phyloP scores from a whole-genome alignment of 2,113 vertebrate species.

The Ictidomys tridecemlineatus region DNA sequence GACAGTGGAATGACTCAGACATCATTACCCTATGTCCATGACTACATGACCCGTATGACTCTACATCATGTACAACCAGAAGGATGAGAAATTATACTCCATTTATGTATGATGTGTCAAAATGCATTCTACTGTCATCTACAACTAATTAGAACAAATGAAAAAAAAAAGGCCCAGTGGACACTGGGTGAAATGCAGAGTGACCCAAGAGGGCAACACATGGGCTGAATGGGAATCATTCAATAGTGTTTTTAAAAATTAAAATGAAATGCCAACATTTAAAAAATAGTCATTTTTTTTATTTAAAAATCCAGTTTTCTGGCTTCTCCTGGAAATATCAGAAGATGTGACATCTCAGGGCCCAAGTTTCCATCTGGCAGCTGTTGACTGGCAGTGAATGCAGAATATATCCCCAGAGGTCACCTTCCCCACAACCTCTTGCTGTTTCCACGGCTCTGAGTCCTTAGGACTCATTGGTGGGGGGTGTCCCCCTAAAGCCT shows the following conservation, averaged over 20 bases:
- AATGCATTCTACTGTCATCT: too few species aligned
- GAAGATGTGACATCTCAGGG: not conserved
- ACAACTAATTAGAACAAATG: too few species aligned
- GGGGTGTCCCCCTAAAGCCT: not conserved
- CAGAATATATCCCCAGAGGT: not conserved
- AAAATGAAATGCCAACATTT: not conserved
- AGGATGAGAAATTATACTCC: too few species aligned
- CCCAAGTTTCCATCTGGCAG: not conserved
- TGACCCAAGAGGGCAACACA: too few species aligned
- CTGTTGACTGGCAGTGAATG: not conserved
- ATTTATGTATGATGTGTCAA: too few species aligned
- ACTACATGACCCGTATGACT: too few species aligned
- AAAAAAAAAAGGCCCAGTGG: not conserved
- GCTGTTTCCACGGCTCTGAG: not conserved
- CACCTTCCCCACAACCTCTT: too few species aligned
- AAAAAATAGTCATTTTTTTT: constrained; percentile 15
- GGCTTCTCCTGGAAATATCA: not conserved
- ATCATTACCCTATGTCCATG: too few species aligned
- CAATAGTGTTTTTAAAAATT: not conserved
- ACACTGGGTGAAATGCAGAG: accelerated
- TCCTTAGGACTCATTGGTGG: not conserved
- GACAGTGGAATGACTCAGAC: too few species aligned
- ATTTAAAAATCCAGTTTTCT: constrained; percentile 25
- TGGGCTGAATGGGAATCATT: not conserved
- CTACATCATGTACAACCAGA: too few species aligned